Conservation (phyloP, 2,888 invertebrate genomes). For the Conus canariensis region DNA sequence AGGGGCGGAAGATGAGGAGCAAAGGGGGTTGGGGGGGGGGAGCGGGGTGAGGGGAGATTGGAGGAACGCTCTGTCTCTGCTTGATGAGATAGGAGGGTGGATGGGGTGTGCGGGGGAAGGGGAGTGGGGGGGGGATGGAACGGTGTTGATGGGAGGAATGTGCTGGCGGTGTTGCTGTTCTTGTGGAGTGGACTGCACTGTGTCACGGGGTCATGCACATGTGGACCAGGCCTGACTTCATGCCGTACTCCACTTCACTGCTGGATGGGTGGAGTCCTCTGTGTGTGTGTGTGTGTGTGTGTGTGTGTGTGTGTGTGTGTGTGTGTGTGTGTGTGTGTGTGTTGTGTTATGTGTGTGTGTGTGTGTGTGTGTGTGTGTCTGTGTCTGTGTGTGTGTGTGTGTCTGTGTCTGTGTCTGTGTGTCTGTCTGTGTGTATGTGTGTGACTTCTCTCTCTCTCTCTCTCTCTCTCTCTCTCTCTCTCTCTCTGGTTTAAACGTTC, state of each 20-base stretch:
- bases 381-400: not conserved
- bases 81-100: not conserved
- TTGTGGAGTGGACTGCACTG: not conserved
- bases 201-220: too few relatives aligned
- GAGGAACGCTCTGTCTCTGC: too few relatives aligned
- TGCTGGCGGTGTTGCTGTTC: too few relatives aligned
- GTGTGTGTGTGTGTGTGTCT: not conserved
- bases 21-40: not conserved
- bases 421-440: not conserved
- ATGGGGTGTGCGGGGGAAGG: not conserved
- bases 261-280: not conserved
- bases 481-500: not conserved
- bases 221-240: not conserved
- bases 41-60: not conserved
- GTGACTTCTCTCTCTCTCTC: slow-evolving; percentile 14
- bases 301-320: not conserved
- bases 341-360: not conserved
- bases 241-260: not conserved
- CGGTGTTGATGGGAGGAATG: not conserved
- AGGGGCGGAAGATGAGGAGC: not conserved
- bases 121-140: not conserved
- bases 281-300: slow-evolving; percentile 36
- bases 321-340: not conserved
- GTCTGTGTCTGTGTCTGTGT: not conserved
- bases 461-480: slow-evolving; percentile 19